Conservation (phyloP, 2,113 vertebrate species). For the Melierax canorus region DNA sequence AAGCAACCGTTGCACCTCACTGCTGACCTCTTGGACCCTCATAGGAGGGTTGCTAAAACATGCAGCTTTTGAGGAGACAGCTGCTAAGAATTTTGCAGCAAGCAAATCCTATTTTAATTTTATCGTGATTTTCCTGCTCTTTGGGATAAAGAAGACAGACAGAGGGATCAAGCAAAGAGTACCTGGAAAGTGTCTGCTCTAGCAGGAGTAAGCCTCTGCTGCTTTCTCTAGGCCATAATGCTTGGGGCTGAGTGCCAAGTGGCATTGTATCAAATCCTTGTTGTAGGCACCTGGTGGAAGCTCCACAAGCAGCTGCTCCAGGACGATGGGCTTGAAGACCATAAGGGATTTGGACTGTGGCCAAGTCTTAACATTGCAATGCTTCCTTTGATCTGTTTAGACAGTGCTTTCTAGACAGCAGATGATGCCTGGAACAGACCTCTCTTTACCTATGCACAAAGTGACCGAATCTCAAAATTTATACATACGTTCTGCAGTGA, state of each 20-base stretch:
- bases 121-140: conserved; percentile 29
- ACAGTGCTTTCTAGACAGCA: conserved; percentile 33
- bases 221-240: conserved; percentile 7
- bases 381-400: conserved; percentile 32
- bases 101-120: conserved; percentile 43
- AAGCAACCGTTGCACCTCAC: not conserved
- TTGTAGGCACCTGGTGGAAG: conserved; percentile 57
- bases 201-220: conserved; percentile 34
- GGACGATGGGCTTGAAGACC: conserved; percentile 21
- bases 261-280: conserved; percentile 10
- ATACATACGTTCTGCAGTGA: not conserved
- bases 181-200: conserved; percentile 53
- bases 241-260: conserved; percentile 24
- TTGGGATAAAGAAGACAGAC: conserved; percentile 47
- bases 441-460: not conserved
- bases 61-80: not conserved
- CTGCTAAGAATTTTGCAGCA: conserved; percentile 37
- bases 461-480: not conserved
- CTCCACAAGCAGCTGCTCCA: conserved; percentile 40
- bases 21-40: not conserved
- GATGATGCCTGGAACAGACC: conserved; percentile 26
- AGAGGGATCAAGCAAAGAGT: conserved; percentile 39
- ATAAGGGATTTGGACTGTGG: not conserved
- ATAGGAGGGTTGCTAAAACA: not conserved
- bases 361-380: conserved; percentile 3